These are phyloP conservation scores for Sitobion miscanthi DNA, from an alignment of 1,140 invertebrate species.

Conservation along the genomic window DNA sequence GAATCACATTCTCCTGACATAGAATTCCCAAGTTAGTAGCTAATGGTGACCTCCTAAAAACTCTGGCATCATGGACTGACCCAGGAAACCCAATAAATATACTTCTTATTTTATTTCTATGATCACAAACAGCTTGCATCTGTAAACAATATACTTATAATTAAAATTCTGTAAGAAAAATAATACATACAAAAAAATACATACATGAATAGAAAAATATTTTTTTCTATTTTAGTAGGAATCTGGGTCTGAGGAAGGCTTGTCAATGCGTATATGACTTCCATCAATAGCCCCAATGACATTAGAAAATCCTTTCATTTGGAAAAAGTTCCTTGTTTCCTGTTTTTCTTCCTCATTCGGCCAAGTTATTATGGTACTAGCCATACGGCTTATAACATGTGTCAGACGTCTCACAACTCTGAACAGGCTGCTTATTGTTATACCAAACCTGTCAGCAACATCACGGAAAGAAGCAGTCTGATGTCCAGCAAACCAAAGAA, in stretches of 20 bases:
- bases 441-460: conserved; percentile 58
- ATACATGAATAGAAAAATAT: conserved; percentile 34
- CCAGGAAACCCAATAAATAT: conserved; percentile 34
- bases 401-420: conserved; percentile 54
- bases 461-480: conserved; percentile 57
- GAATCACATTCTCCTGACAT: background rate
- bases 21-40: background rate
- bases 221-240: conserved; percentile 45
- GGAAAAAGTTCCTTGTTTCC: background rate
- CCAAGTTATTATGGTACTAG: background rate
- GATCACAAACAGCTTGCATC: conserved; percentile 18
- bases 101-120: conserved; percentile 32
- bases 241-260: conserved; percentile 28
- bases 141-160: conserved; percentile 25
- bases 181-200: background rate
- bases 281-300: conserved; percentile 2
- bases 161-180: conserved; percentile 29
- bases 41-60: conserved; percentile 33
- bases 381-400: background rate
- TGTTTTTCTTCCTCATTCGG: background rate
- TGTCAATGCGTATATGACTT: background rate
- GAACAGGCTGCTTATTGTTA: conserved; percentile 52
- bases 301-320: no score
- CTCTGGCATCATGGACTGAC: conserved; percentile 35
- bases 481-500: conserved; percentile 59